phyloP scores from a whole-genome alignment of 2,113 vertebrate genomes.

The Alaudala cheleensis region DNA sequence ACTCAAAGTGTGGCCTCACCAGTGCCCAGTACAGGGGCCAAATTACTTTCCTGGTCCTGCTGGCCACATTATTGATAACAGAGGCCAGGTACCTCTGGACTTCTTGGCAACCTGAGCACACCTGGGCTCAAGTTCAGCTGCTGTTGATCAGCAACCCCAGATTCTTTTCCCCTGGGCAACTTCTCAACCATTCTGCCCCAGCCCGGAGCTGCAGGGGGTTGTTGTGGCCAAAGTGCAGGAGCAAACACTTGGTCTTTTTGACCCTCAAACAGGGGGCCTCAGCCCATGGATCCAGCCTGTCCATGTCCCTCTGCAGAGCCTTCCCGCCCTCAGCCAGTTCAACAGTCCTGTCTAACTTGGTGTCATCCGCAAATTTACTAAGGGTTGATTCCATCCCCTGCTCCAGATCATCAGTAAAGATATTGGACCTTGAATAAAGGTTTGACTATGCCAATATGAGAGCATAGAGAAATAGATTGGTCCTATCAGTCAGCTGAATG shows the following conservation, averaged over 20 bases:
- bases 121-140: neutral
- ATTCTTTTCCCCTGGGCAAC: neutral
- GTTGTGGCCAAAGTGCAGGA: no score
- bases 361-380: neutral
- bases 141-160: neutral
- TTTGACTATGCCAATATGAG: neutral
- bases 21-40: rapidly evolving
- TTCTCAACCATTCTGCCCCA: neutral
- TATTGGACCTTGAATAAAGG: neutral
- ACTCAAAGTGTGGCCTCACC: neutral
- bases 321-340: neutral
- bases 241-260: neutral
- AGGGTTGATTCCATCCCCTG: rapidly evolving
- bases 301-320: neutral
- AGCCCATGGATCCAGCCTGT: rapidly evolving
- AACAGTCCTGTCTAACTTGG: neutral
- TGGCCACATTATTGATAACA: neutral
- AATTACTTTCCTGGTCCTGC: rapidly evolving
- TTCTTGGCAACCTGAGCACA: neutral
- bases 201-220: neutral
- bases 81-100: neutral
- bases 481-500: neutral
- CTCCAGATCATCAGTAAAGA: neutral
- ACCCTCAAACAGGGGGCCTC: rapidly evolving
- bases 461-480: neutral